Conservation (phyloP, 2,113 vertebrate species). For the Turdus rufiventris region DNA sequence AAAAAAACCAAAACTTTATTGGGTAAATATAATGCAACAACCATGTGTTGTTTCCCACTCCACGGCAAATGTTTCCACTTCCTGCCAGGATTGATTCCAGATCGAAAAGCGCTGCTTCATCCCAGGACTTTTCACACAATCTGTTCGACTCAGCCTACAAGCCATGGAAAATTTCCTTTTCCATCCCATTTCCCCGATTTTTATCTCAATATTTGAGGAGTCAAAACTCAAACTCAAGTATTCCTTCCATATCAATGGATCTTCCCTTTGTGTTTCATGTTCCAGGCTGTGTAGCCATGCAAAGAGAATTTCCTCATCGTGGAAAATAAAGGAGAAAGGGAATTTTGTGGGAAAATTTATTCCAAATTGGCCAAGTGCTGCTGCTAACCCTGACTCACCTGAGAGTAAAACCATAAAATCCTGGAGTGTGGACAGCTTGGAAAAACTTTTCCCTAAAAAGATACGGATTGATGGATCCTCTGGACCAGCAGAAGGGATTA, state of each 20-base stretch:
- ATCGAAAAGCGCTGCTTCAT: neutral
- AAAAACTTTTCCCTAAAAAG: neutral
- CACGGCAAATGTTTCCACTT: conserved; percentile 48
- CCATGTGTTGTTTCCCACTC: conserved; percentile 63
- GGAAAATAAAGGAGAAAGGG: neutral
- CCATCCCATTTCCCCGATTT: neutral
- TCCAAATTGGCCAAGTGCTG: neutral
- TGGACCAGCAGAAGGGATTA: neutral
- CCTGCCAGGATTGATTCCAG: conserved; percentile 64
- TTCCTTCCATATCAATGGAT: neutral
- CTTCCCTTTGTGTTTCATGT: neutral
- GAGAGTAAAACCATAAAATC: neutral
- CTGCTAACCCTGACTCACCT: neutral
- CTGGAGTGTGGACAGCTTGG: neutral
- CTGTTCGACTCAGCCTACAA: neutral
- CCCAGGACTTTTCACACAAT: neutral
- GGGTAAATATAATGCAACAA: conserved; percentile 57
- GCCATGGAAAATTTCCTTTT: neutral
- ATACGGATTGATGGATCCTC: neutral
- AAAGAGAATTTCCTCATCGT: neutral
- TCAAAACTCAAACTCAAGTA: neutral
- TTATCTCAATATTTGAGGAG: neutral
- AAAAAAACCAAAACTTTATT: conserved; percentile 48
- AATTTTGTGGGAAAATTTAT: neutral
- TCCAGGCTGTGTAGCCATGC: neutral